Base-by-base conservation (phyloP, 2,888 invertebrate species). In the Helobdella robusta region DNA sequence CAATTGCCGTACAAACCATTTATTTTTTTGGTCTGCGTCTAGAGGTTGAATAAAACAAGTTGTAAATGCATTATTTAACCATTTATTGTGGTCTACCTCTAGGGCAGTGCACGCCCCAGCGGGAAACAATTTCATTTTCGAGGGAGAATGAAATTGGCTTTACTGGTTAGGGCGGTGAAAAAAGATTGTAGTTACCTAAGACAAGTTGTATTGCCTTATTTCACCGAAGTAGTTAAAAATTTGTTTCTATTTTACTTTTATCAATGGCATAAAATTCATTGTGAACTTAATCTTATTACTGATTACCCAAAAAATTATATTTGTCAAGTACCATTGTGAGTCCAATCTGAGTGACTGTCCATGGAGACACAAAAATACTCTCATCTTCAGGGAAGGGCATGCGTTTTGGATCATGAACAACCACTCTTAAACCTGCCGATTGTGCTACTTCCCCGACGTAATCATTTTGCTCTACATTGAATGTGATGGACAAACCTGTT, bases 331-430 rank as follows among this genome's bases (percentile, higher is more conserved):
- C 62, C 62, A 62, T 62, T 18, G 25, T 62, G 32, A 62, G 23
- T 46, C 62, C 62, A 18, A 62, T 62, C 34, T 62, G 44, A 15
- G 62, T 62, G 50, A 62, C 34, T 28, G 62, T n/a, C 32, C 50
- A 50, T 2, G 62, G 62, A n/a, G 62, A 15, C 8, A 62, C 64
- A 34, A 64, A 40, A n/a, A 69, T 59, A 20, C 69, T 69, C 46
- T 70, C 70, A 56, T 70, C 70, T 46, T 69, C 67, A 18, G 70
- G 70, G 56, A 69, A 70, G 25, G 69, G 67, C 64, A 68, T 66
- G n/a, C 64, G 40, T 3, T 44, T 65, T 46, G 68, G 70, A 35
- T 64, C 56, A 32, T 70, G 69, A n/a, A 70, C 58, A 32, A 70
- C 70, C 20, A 70, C 25, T 30, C 68, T 66, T 18, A 67, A n/a